phyloP scores from a whole-genome alignment of 2,797 vertebrate genomes.

The Ceyx erithaca region DNA sequence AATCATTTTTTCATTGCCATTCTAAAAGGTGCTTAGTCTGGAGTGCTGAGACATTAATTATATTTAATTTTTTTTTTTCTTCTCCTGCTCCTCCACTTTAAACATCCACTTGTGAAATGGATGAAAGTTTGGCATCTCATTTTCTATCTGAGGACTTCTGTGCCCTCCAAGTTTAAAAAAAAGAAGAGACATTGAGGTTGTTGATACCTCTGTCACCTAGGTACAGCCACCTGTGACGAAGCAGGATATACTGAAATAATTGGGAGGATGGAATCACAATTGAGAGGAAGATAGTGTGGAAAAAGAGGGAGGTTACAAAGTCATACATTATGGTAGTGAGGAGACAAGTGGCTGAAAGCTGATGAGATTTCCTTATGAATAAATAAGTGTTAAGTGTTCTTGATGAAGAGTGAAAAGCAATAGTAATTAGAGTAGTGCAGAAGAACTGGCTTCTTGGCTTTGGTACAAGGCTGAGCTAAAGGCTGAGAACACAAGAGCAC shows the following conservation, averaged over 20 bases:
- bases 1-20: not conserved
- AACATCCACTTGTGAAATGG: not conserved
- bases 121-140: not conserved
- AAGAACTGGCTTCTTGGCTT: not conserved
- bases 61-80: not conserved
- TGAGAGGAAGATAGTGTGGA: not conserved
- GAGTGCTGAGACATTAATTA: not conserved
- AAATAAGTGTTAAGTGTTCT: not conserved
- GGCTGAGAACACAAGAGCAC: not conserved
- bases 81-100: not conserved
- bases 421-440: not conserved
- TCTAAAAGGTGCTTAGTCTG: not conserved
- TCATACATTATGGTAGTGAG: fast-evolving
- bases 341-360: not conserved
- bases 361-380: not conserved
- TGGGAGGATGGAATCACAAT: not conserved
- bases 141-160: not conserved
- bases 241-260: not conserved
- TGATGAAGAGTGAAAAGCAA: not conserved
- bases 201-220: not conserved
- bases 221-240: not conserved
- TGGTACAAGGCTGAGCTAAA: not conserved
- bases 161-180: not conserved
- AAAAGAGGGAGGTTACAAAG: not conserved
- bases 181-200: not conserved